Evolutionary conservation across 2,113 vertebrate species (phyloP).

Genomic region (Barbus barbus): DNA sequence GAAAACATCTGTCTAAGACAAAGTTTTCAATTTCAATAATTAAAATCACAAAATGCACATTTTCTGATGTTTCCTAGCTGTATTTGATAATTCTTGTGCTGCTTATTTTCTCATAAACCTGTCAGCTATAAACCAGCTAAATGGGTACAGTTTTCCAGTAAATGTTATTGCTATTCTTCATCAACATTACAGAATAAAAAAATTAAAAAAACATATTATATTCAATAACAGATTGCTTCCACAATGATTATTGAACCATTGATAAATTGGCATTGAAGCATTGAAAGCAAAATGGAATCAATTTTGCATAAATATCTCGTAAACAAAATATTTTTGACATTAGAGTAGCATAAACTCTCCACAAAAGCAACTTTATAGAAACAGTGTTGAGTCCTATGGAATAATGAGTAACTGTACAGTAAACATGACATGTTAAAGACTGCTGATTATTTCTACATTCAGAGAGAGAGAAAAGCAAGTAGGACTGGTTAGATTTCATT

Average conservation of each 20-base stretch:
- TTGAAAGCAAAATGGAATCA: too few relatives aligned
- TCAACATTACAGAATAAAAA: too few relatives aligned
- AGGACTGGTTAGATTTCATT: not conserved
- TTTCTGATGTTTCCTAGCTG: too few relatives aligned
- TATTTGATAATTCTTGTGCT: too few relatives aligned
- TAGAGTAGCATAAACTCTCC: too few relatives aligned
- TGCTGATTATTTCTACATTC: not conserved
- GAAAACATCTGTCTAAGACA: not conserved
- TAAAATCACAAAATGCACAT: not conserved
- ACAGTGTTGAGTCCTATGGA: not conserved
- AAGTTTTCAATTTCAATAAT: not conserved
- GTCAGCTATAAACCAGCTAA: too few relatives aligned
- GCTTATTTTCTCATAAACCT: too few relatives aligned
- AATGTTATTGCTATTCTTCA: not conserved
- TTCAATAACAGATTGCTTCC: not conserved
- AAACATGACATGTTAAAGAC: not conserved
- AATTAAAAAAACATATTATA: too few relatives aligned
- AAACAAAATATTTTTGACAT: not conserved
- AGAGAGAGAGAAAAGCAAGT: not conserved
- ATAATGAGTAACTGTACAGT: not conserved
- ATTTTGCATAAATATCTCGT: not conserved
- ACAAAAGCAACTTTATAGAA: not conserved
- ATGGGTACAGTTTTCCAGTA: too few relatives aligned
- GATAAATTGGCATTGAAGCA: not conserved
- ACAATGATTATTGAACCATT: not conserved